Conservation (phyloP, 1,140 invertebrate genomes). For the Drosophila simulans region DNA sequence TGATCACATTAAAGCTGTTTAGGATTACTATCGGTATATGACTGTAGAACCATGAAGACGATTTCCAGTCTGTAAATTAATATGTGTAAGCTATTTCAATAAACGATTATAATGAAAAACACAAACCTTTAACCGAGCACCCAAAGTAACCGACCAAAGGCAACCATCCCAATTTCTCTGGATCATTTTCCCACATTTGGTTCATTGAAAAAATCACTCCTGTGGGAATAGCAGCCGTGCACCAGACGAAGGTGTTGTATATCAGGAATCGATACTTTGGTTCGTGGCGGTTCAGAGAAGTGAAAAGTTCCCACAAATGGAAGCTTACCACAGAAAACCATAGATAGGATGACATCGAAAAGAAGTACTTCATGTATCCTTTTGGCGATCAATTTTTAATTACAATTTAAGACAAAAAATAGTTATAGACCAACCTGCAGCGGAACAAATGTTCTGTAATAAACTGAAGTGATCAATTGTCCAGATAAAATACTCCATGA, state of each 20-base stretch:
- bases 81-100: not conserved
- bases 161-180: not conserved
- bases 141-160: not conserved
- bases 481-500: not conserved
- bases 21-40: not conserved
- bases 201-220: not conserved
- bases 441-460: not conserved
- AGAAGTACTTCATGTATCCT: not conserved
- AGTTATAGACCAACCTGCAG: not conserved
- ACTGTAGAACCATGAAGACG: not conserved
- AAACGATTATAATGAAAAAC: not conserved
- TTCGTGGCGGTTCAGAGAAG: not conserved
- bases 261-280: not conserved
- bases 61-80: not conserved
- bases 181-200: not conserved
- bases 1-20: not conserved
- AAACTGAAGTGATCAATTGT: not conserved
- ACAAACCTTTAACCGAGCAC: not conserved
- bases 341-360: not conserved
- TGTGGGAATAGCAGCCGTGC: not conserved
- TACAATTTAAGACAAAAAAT: not conserved
- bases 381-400: not conserved
- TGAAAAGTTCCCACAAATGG: not conserved
- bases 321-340: not conserved
- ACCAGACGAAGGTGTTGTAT: not conserved